Conservation (phyloP, 2,113 vertebrate species). For the Ctenodactylus gundi region DNA sequence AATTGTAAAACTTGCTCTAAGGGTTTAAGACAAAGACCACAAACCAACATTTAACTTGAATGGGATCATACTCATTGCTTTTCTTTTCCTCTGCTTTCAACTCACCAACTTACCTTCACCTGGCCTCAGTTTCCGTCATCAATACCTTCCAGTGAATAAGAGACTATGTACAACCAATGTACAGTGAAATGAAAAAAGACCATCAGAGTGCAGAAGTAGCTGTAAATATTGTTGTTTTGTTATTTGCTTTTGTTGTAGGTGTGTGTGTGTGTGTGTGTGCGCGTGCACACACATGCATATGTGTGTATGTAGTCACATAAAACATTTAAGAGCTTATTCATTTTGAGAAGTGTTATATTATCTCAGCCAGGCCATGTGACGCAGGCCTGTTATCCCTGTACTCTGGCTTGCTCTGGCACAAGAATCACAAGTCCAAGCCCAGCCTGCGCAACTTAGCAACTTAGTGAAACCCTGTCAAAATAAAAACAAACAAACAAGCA, state of each 20-base stretch:
- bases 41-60: slow-evolving; percentile 7
- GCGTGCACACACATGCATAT: neutral
- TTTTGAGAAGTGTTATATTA: neutral
- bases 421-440: too few relatives aligned
- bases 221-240: neutral
- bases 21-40: neutral
- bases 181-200: neutral
- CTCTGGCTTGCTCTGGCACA: too few relatives aligned
- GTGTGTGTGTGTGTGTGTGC: neutral
- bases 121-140: neutral
- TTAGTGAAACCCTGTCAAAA: too few relatives aligned
- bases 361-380: too few relatives aligned
- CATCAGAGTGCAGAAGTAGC: neutral
- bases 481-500: too few relatives aligned
- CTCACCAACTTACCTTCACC: neutral
- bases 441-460: too few relatives aligned
- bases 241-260: neutral
- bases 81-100: neutral
- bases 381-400: too few relatives aligned
- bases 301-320: neutral
- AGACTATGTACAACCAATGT: neutral
- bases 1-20: slow-evolving; percentile 15
- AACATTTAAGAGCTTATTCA: neutral
- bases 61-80: neutral
- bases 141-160: neutral